These are phyloP conservation scores for Chinchilla lanigera DNA, from an alignment of 2,113 vertebrate species.

Conservation along the genomic window DNA sequence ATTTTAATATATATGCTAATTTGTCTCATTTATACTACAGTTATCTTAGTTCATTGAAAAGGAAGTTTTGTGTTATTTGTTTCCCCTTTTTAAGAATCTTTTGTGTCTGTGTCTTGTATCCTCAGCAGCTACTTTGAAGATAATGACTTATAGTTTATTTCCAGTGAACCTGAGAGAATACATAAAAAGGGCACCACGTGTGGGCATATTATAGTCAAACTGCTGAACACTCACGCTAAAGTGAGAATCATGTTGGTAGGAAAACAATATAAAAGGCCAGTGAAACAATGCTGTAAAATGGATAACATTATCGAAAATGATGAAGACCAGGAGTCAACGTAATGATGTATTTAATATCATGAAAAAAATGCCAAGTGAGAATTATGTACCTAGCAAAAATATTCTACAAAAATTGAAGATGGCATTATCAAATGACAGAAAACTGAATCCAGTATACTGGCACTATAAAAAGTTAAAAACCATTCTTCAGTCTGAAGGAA, in stretches of 20 bases:
- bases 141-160: neutral
- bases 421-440: neutral
- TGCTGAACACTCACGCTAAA: neutral
- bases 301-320: neutral
- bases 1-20: neutral
- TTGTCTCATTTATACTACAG: neutral
- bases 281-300: neutral
- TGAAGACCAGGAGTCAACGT: neutral
- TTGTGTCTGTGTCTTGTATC: neutral
- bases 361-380: neutral
- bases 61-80: neutral
- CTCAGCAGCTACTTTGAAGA: neutral
- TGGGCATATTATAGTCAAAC: neutral
- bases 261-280: neutral
- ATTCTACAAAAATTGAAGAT: neutral
- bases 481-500: neutral
- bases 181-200: neutral
- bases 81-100: neutral
- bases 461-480: neutral
- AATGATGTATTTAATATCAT: neutral
- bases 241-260: neutral
- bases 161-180: neutral
- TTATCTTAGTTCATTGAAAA: neutral
- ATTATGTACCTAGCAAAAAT: neutral
- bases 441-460: neutral